These are phyloP conservation scores for Hypomesus transpacificus DNA, from an alignment of 2,113 vertebrate species.

Conservation along the genomic window DNA sequence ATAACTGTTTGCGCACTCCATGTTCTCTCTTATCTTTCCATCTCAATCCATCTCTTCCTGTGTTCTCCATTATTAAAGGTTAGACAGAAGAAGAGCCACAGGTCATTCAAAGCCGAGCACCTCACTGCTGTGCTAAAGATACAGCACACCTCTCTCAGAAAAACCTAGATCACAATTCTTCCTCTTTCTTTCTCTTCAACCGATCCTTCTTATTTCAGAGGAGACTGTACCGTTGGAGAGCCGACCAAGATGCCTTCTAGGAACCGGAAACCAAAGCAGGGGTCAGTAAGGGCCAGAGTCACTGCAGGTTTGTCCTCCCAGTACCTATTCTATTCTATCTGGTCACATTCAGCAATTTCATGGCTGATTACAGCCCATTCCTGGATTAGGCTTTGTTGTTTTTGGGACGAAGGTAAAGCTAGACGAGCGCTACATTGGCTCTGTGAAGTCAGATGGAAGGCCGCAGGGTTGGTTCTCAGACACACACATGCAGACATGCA, in stretches of 20 bases:
- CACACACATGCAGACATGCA: slow-evolving; percentile 23
- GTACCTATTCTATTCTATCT: not conserved
- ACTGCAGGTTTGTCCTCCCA: too few relatives aligned
- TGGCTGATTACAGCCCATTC: slow-evolving; percentile 63
- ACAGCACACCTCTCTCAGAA: too few relatives aligned
- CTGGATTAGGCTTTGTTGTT: slow-evolving; percentile 68
- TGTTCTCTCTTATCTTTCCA: slow-evolving; percentile 21
- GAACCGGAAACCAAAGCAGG: too few relatives aligned
- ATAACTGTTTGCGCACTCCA: slow-evolving; percentile 54
- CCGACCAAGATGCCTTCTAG: too few relatives aligned
- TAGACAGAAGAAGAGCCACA: too few relatives aligned
- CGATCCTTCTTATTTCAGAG: too few relatives aligned
- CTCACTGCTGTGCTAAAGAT: too few relatives aligned
- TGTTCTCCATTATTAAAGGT: slow-evolving; percentile 8
- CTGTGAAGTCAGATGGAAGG: slow-evolving; percentile 72
- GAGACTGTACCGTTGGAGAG: too few relatives aligned
- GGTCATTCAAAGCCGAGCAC: too few relatives aligned
- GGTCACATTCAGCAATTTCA: slow-evolving; percentile 53
- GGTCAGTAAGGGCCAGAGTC: too few relatives aligned
- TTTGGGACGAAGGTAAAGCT: slow-evolving; percentile 67
- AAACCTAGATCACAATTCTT: too few relatives aligned
- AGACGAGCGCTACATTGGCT: slow-evolving; percentile 70
- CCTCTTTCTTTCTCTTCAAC: too few relatives aligned
- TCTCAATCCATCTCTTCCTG: slow-evolving; percentile 26
- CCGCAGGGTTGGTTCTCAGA: slow-evolving; percentile 59